phyloP scores from a whole-genome alignment of 2,888 invertebrate species.

The Anagyrus pseudococci region DNA sequence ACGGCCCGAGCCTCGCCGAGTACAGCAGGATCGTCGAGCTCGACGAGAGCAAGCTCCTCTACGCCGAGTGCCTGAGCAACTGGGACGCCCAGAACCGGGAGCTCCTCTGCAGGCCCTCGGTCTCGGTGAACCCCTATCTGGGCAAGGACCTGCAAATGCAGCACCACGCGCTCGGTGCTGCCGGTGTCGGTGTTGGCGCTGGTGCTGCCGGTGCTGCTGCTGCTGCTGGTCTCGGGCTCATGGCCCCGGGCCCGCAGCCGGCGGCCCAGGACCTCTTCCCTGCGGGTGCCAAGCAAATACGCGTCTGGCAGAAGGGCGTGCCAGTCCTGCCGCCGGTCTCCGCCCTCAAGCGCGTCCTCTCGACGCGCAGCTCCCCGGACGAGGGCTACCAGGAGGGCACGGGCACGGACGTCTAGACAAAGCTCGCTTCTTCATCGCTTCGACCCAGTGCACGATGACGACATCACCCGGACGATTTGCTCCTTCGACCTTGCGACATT shows the following conservation, averaged over 20 bases:
- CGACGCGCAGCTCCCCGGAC: constrained; percentile 85
- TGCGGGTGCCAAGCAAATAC: constrained; percentile 78
- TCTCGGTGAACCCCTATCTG: constrained; percentile 64
- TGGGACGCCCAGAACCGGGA: constrained; percentile 12
- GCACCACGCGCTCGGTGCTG: constrained; percentile 68
- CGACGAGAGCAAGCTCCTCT: constrained; percentile 40
- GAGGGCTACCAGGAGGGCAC: constrained; percentile 93
- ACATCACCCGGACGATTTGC: background rate
- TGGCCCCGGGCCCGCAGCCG: constrained; percentile 8
- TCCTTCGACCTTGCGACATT: no score
- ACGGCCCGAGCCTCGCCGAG: constrained; percentile 31
- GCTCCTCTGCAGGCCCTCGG: constrained; percentile 17
- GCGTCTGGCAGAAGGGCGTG: constrained; percentile 86
- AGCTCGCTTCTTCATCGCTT: background rate
- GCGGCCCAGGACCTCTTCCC: constrained; percentile 58
- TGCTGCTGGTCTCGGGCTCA: no score
- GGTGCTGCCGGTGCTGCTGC: background rate
- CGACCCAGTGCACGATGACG: constrained; percentile 14
- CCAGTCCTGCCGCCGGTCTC: constrained; percentile 82
- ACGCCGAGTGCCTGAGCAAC: constrained; percentile 33
- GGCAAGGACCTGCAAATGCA: constrained; percentile 60
- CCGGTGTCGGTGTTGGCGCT: no score
- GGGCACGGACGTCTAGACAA: constrained; percentile 84
- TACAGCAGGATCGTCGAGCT: constrained; percentile 34
- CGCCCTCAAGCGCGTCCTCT: constrained; percentile 83